Percentiles rank a stretch among this genome's conserved stretches.
Evolutionary conservation across 2,797 vertebrate genomes (phyloP).

Genomic region (Artibeus lituratus): DNA sequence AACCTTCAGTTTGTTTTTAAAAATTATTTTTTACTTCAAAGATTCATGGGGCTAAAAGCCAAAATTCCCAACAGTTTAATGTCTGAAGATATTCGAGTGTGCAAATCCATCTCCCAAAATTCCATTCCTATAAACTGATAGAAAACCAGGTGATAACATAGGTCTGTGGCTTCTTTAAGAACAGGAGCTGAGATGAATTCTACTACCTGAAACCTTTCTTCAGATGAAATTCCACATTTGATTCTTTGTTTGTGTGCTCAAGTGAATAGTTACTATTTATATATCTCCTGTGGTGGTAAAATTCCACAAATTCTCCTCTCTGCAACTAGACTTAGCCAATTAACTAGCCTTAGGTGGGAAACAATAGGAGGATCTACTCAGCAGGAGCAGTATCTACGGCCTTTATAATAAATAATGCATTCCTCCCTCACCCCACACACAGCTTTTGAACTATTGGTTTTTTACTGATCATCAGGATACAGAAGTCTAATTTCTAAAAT

Average conservation of each 20-base stretch:
- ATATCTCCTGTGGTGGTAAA: slow-evolving; percentile 43
- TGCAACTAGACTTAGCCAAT: slow-evolving; percentile 31
- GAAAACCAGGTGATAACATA: neutral
- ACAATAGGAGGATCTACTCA: neutral
- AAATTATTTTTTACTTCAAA: neutral
- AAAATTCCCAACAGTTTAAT: neutral
- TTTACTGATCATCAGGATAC: neutral
- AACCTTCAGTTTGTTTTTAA: neutral
- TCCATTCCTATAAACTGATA: neutral
- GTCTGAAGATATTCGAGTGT: neutral
- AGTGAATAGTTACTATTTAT: slow-evolving; percentile 39
- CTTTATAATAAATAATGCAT: neutral
- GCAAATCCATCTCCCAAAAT: neutral
- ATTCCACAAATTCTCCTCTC: neutral
- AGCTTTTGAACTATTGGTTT: neutral
- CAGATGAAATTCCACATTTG: neutral
- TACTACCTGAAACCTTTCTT: neutral
- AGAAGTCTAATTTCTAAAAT: slow-evolving; percentile 30
- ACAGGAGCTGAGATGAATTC: neutral
- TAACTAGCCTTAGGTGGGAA: neutral
- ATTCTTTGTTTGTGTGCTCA: slow-evolving; percentile 37
- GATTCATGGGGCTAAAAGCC: neutral
- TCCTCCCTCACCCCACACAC: neutral
- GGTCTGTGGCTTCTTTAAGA: neutral
- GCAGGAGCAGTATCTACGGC: neutral